These are phyloP conservation scores for Heliconius hortense DNA, from an alignment of 2,888 invertebrate genomes.

Conservation along the genomic window DNA sequence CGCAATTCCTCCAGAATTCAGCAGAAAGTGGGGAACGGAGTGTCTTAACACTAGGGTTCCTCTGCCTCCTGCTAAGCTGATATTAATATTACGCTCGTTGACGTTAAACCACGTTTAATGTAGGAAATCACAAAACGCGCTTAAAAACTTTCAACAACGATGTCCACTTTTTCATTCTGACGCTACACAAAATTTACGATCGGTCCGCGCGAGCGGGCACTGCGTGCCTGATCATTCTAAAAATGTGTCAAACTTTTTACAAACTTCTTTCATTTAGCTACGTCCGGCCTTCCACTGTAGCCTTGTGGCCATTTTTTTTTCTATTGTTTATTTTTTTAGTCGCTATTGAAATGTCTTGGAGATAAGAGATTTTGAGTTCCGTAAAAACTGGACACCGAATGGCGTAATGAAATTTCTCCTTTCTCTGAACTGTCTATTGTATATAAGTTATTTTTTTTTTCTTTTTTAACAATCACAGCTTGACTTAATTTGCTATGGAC, in stretches of 20 bases:
- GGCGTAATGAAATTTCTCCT: constrained; percentile 65
- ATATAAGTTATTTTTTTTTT: constrained; percentile 28
- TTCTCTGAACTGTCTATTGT: constrained; percentile 39
- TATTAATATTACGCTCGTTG: constrained; percentile 59
- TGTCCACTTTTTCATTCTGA: constrained; percentile 80
- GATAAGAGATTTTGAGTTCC: constrained; percentile 65
- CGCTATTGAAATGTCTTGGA: constrained; percentile 74
- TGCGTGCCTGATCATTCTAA: constrained; percentile 81
- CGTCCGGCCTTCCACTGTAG: constrained; percentile 75
- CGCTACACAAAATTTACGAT: constrained; percentile 79
- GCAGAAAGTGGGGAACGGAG: too few relatives aligned
- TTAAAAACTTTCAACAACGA: constrained; percentile 78
- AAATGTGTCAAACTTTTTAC: constrained; percentile 82
- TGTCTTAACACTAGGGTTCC: too few relatives aligned
- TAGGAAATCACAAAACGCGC: constrained; percentile 66
- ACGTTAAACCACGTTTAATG: constrained; percentile 55
- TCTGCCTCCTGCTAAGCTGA: too few relatives aligned
- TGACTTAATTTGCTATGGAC: constrained; percentile 23
- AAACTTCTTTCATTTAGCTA: constrained; percentile 79
- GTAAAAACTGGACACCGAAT: constrained; percentile 64
- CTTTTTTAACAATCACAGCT: constrained; percentile 33
- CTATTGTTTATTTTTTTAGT: constrained; percentile 77
- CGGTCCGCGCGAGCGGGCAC: constrained; percentile 70
- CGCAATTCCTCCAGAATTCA: too few relatives aligned
- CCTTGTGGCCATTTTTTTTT: constrained; percentile 68